phyloP scores from a whole-genome alignment of 2,113 vertebrate species.

The Centropus bengalensis region DNA sequence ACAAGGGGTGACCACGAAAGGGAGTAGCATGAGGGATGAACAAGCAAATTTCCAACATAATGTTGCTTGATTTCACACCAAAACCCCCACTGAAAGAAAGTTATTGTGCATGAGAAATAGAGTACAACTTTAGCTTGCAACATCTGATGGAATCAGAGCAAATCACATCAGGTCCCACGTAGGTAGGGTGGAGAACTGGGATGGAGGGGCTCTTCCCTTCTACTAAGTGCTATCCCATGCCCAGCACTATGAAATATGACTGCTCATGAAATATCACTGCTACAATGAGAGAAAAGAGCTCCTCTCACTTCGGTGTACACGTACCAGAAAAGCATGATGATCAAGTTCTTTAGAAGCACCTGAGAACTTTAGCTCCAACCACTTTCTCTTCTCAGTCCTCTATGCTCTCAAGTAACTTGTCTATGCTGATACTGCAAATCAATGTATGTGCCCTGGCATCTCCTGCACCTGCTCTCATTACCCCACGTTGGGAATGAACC shows the following conservation, averaged over 20 bases:
- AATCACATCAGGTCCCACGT: neutral
- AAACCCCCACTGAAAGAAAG: neutral
- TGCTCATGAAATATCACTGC: neutral
- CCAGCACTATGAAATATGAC: neutral
- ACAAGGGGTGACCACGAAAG: neutral
- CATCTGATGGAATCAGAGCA: neutral
- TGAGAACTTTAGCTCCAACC: neutral
- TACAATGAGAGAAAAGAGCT: neutral
- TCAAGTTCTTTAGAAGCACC: neutral
- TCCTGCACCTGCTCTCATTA: neutral
- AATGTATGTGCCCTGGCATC: rapidly evolving
- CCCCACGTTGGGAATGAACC: neutral
- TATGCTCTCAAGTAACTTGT: neutral
- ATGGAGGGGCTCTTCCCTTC: neutral
- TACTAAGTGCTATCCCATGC: neutral
- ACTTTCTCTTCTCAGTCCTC: neutral
- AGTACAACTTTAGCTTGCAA: neutral
- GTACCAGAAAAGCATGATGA: neutral
- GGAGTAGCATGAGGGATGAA: neutral
- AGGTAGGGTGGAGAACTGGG: neutral
- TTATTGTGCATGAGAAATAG: neutral
- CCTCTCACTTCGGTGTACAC: neutral
- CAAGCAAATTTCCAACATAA: neutral
- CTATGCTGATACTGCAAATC: neutral
- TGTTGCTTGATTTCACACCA: neutral